phyloP scores from a whole-genome alignment of 2,888 invertebrate species.

The Monoplex corrugatus region DNA sequence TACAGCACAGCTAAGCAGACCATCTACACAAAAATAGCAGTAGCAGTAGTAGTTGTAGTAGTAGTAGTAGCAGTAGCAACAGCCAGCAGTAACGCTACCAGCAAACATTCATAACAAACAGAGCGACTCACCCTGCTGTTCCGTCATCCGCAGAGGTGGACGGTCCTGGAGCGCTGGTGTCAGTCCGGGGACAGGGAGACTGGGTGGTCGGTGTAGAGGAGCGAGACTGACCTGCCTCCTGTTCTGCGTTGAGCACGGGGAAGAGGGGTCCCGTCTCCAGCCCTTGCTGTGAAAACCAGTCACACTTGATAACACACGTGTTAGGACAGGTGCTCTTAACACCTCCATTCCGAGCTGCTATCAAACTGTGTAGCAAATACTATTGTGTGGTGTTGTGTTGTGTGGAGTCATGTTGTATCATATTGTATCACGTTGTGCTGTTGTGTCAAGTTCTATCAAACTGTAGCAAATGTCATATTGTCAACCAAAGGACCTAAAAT shows the following conservation, averaged over 20 bases:
- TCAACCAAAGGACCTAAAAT: no score
- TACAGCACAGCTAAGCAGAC: neutral
- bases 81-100: no score
- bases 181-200: neutral
- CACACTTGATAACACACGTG: constrained; percentile 44
- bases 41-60: no score
- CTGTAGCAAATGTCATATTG: neutral
- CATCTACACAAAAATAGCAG: no score
- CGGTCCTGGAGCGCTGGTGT: constrained; percentile 2
- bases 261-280: constrained; percentile 80
- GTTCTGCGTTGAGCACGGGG: constrained; percentile 71
- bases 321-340: neutral
- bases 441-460: no score
- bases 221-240: neutral
- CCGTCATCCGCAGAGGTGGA: constrained; percentile 39
- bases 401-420: no score
- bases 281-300: constrained; percentile 74
- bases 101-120: no score
- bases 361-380: no score
- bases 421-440: no score
- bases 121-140: constrained; percentile 1
- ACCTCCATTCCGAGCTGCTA: neutral
- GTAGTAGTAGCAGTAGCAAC: no score
- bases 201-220: constrained; percentile 37
- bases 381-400: no score